Conservation (phyloP, 2,113 vertebrate species). For the Labrus mixtus region DNA sequence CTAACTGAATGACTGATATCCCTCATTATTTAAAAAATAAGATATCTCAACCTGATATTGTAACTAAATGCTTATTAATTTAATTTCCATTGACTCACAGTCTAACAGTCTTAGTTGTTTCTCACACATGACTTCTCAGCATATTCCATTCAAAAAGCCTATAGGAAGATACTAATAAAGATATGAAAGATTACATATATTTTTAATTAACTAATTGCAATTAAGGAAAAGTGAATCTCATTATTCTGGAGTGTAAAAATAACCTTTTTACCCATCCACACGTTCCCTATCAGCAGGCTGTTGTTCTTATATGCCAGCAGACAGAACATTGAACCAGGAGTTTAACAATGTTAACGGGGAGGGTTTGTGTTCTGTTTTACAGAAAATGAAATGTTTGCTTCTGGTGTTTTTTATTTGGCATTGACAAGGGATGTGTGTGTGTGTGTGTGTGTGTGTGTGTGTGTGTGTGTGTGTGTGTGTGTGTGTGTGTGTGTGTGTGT, state of each 20-base stretch:
- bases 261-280: neutral
- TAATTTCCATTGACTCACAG: no score
- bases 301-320: neutral
- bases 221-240: neutral
- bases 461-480: constrained; percentile 38
- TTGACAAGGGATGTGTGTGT: constrained; percentile 45
- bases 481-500: constrained; percentile 51
- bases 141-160: neutral
- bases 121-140: neutral
- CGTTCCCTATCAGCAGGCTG: constrained; percentile 2
- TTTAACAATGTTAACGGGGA: neutral
- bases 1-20: no score
- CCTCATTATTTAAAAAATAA: no score
- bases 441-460: neutral
- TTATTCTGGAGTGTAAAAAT: neutral
- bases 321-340: no score
- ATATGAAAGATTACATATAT: neutral
- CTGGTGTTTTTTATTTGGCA: constrained; percentile 9
- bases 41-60: no score
- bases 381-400: neutral
- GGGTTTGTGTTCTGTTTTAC: neutral
- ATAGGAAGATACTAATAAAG: neutral
- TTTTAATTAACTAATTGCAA: neutral
- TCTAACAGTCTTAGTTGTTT: no score
- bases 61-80: no score